These are phyloP conservation scores for Poecile montanus DNA, from an alignment of 2,797 vertebrate genomes.

Conservation along the genomic window DNA sequence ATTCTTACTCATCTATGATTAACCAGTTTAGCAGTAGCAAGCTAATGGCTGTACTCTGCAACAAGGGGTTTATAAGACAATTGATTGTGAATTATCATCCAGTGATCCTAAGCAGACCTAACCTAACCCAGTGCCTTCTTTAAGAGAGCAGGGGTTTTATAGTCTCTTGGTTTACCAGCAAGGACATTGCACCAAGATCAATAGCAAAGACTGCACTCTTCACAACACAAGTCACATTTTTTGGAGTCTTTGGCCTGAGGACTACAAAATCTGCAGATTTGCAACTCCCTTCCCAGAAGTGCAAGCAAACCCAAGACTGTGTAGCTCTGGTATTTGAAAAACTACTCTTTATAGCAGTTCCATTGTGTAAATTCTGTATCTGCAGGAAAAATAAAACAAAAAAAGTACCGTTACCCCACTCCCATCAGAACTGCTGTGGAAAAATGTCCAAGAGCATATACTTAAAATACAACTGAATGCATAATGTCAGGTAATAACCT, in stretches of 20 bases:
- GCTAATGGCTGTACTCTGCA: neutral
- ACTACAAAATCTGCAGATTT: neutral
- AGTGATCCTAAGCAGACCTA: neutral
- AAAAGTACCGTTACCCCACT: fast-evolving
- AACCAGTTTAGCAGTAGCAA: neutral
- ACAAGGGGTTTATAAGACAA: neutral
- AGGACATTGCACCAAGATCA: neutral
- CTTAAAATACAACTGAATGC: neutral
- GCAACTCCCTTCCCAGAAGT: neutral
- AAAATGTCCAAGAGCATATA: neutral
- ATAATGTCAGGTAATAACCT: neutral
- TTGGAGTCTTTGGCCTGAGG: neutral
- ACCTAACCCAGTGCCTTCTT: neutral
- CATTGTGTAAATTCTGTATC: neutral
- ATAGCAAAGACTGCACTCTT: neutral
- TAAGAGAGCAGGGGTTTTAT: neutral
- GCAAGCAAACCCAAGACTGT: neutral
- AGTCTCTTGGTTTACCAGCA: neutral
- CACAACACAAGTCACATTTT: neutral
- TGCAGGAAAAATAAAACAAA: neutral
- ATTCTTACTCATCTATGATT: neutral
- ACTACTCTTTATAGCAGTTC: neutral
- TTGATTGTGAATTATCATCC: neutral
- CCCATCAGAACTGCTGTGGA: neutral
- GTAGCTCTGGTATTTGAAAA: neutral